Conservation (phyloP, 1,140 invertebrate genomes). For the Drosophila cardini region DNA sequence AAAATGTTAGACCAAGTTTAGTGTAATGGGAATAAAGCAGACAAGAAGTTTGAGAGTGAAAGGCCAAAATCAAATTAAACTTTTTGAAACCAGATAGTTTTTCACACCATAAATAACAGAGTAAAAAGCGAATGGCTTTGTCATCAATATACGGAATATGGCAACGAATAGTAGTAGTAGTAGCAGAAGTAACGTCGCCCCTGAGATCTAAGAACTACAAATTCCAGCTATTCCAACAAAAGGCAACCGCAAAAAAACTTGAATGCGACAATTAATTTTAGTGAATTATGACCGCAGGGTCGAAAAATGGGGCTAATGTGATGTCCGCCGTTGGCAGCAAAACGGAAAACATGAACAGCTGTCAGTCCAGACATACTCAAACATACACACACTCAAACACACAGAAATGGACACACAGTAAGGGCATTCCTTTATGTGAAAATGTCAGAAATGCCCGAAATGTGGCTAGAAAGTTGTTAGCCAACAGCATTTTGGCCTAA, state of each 20-base stretch:
- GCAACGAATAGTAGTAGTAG: not conserved
- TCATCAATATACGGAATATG: constrained; percentile 14
- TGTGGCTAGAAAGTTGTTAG: constrained; percentile 46
- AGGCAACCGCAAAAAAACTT: constrained; percentile 34
- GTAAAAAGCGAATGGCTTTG: constrained; percentile 8
- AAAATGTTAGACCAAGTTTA: too few relatives aligned
- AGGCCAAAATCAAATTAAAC: constrained; percentile 28
- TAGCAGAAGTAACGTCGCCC: constrained; percentile 10
- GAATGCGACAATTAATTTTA: constrained; percentile 79
- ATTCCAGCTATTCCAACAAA: not conserved
- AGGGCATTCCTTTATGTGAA: constrained; percentile 14
- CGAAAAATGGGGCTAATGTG: constrained; percentile 74
- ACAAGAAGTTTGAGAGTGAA: constrained; percentile 3
- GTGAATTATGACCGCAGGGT: constrained; percentile 78
- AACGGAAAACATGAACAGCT: constrained; percentile 66
- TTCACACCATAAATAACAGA: constrained; percentile 11
- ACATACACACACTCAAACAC: constrained; percentile 12
- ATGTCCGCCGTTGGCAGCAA: constrained; percentile 55
- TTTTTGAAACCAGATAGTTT: constrained; percentile 2
- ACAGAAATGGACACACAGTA: constrained; percentile 10
- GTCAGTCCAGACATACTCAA: constrained; percentile 48
- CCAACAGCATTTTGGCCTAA: constrained; percentile 45
- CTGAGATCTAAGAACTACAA: constrained; percentile 21
- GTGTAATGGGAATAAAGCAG: too few relatives aligned
- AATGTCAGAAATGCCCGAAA: constrained; percentile 49